Base-by-base conservation (phyloP, 2,888 invertebrate genomes). In the Tortricodes alternella region DNA sequence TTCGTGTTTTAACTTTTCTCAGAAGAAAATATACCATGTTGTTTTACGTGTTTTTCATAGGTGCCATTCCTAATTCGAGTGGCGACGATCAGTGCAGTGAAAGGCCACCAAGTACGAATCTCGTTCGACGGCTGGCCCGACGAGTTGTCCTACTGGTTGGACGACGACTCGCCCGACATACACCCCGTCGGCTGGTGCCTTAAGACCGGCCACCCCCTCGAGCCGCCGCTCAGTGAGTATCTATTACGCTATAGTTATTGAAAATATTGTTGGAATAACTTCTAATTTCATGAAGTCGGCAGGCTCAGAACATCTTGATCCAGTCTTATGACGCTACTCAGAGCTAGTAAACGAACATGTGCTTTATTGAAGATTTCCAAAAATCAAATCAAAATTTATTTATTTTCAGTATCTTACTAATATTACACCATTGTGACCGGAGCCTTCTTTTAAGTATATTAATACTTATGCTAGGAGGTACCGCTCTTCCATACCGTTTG, bases 171-270 rank as follows among this genome's bases (percentile, higher is more conserved):
- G 63, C 93, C 95, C 0, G 97, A 98, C 81, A 93, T 98, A 68
- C 97, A 98, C 89, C 98, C 98, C 0, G 94, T 96, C 61, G 96
- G 96, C 27, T 98, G 98, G 97, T 97, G 97, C 78, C 92, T 94
- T 62, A 96, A 96, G 84, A 97, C 97, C 0, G 95, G 95, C 1
- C 98, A 98, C 80, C 95, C 95, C 0, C 84, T 98, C 19, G 96
- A 97, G 78, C 94, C 96, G 7, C 98, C 98, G 9, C 92, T 96
- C 38, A 95, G 95, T 94, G 78, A 92, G 93, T 88, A 29, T 2
- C 3, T 4, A 8, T 8, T 6, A 2, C 2, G 8, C 3, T 5
- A 24, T 8, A 16, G n/a, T n/a, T n/a, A n/a, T n/a, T n/a, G n/a
- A n/a, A n/a, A n/a, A n/a, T n/a, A n/a, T n/a, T n/a, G n/a, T n/a